These are phyloP conservation scores for Gerosis bhagava DNA, from an alignment of 2,888 invertebrate genomes.

Conservation along the genomic window DNA sequence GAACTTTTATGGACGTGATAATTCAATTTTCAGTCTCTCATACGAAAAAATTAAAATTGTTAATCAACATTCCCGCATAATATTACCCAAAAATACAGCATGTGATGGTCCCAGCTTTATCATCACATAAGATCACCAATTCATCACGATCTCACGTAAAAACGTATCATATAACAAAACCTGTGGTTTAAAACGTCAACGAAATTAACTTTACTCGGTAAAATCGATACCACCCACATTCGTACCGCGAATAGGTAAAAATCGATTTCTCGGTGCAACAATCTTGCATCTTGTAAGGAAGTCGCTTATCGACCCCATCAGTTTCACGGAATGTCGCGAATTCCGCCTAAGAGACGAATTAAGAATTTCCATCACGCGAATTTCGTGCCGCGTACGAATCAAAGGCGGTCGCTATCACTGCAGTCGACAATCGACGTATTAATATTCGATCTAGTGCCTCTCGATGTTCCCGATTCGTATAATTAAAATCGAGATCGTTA, in stretches of 20 bases:
- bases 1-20: no score
- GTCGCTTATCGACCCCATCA: constrained; percentile 22
- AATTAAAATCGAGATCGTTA: constrained; percentile 78
- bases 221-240: constrained; percentile 12
- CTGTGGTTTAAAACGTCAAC: constrained; percentile 9
- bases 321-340: constrained; percentile 35
- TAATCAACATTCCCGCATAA: no score
- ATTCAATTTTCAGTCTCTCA: no score
- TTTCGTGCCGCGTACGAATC: constrained; percentile 59
- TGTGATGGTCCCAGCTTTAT: no score
- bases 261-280: constrained; percentile 6
- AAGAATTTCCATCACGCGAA: constrained; percentile 72
- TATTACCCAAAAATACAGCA: no score
- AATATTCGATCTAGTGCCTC: constrained; percentile 76
- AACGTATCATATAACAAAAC: constrained; percentile 2
- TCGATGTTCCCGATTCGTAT: constrained; percentile 77
- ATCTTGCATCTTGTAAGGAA: constrained; percentile 22
- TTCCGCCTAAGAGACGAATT: constrained; percentile 71
- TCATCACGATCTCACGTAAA: no score
- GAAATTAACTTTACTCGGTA: constrained; percentile 14
- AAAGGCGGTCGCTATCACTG: constrained; percentile 65
- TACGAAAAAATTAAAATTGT: no score
- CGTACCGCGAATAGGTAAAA: constrained; percentile 9
- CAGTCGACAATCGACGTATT: constrained; percentile 75
- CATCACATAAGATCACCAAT: no score